Conservation (phyloP, 1,140 invertebrate genomes). For the Saccostrea glomerata region DNA sequence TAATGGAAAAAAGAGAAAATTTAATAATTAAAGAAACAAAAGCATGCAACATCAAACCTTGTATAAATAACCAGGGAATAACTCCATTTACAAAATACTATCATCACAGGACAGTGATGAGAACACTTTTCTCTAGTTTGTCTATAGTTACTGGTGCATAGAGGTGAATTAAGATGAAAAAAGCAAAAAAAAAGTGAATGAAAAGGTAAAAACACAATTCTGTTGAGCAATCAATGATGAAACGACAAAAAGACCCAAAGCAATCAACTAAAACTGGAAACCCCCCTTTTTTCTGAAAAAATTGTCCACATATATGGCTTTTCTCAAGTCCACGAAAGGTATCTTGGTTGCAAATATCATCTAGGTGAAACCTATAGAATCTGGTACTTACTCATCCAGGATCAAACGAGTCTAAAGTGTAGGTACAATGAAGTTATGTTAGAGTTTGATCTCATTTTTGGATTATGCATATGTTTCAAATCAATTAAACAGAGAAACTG, state of each 20-base stretch:
- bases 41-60: constrained; percentile 35
- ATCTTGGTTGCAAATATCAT: constrained; percentile 30
- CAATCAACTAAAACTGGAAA: not conserved
- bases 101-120: constrained; percentile 3
- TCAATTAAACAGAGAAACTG: constrained; percentile 26
- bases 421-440: constrained; percentile 33
- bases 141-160: constrained; percentile 38
- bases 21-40: constrained; percentile 20
- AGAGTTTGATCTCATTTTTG: constrained; percentile 34
- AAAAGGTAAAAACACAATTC: constrained; percentile 29
- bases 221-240: constrained; percentile 18
- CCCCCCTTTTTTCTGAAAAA: not conserved
- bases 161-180: constrained; percentile 38
- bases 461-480: constrained; percentile 23
- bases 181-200: constrained; percentile 35
- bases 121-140: constrained; percentile 16
- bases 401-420: constrained; percentile 29
- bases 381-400: constrained; percentile 31
- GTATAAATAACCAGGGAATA: constrained; percentile 16
- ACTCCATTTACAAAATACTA: constrained; percentile 35
- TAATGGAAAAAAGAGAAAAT: constrained; percentile 13
- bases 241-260: not conserved
- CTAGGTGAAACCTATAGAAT: constrained; percentile 31
- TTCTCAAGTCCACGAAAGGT: not conserved
- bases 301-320: constrained; percentile 8